Evolutionary conservation across 2,113 vertebrate species (phyloP).

Genomic region (Sterrhoptilus dennistouni): DNA sequence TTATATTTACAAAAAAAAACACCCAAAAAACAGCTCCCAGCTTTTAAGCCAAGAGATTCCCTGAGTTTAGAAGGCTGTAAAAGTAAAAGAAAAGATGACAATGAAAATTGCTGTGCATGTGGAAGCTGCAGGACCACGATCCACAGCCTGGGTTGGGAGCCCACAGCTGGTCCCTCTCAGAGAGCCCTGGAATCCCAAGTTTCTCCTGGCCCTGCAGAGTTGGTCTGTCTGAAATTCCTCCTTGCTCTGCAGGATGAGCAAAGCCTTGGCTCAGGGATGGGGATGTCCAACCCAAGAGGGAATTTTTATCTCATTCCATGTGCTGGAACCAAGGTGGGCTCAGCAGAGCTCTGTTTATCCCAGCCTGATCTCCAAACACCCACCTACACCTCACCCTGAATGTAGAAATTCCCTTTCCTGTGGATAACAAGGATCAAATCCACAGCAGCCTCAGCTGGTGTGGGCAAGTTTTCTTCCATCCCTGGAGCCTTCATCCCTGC

Average conservation of each 20-base stretch:
- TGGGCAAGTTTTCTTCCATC: background rate
- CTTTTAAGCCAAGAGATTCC: background rate
- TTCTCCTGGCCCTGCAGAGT: background rate
- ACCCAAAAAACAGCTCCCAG: background rate
- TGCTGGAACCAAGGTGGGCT: background rate
- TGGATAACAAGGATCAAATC: background rate
- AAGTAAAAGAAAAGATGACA: background rate
- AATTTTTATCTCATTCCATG: background rate
- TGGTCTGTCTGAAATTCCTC: background rate
- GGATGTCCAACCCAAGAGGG: rapidly evolving
- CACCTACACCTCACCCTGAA: background rate
- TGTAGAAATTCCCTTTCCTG: background rate
- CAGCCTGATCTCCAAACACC: background rate
- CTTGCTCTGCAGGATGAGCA: background rate
- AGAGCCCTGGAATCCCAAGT: background rate
- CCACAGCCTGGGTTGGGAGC: background rate
- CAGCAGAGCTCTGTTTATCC: background rate
- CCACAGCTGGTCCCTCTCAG: background rate
- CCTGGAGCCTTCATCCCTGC: background rate
- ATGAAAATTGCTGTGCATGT: background rate
- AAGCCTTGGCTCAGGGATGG: background rate
- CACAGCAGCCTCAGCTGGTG: background rate
- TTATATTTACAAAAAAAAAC: background rate
- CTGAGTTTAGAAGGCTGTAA: background rate
- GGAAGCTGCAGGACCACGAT: background rate